Conservation (phyloP, 1,140 invertebrate genomes). For the Saccostrea echinata region DNA sequence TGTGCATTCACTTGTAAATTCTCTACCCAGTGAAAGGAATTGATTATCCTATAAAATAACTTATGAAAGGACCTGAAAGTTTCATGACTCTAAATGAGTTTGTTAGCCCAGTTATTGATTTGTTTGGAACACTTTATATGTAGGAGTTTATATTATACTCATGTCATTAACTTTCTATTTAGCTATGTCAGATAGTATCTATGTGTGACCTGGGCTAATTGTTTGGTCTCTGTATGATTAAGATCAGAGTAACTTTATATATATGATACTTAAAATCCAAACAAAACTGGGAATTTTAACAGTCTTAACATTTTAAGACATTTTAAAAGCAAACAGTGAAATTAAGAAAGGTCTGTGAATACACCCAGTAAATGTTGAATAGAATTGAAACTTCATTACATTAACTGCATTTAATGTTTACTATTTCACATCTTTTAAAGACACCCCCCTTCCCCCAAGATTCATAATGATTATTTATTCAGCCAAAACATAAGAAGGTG, state of each 20-base stretch:
- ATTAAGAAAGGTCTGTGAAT: too few relatives aligned
- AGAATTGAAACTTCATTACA: too few relatives aligned
- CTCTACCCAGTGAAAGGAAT: neutral
- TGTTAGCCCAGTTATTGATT: slow-evolving; percentile 9
- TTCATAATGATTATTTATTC: too few relatives aligned
- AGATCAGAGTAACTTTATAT: neutral
- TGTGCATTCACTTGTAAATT: slow-evolving; percentile 16
- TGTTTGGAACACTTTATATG: slow-evolving; percentile 8
- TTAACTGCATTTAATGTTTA: too few relatives aligned
- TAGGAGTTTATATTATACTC: neutral
- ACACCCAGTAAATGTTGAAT: too few relatives aligned
- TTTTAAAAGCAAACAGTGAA: neutral
- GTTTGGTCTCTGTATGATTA: neutral
- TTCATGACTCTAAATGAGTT: slow-evolving; percentile 17
- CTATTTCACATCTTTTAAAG: too few relatives aligned
- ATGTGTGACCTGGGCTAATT: neutral
- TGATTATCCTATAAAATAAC: slow-evolving; percentile 33
- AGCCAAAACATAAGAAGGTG: too few relatives aligned
- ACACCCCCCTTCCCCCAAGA: too few relatives aligned
- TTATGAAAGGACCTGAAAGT: slow-evolving; percentile 3
- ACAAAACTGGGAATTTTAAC: neutral
- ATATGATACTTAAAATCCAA: neutral
- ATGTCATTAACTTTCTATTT: neutral
- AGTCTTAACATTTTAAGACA: neutral
- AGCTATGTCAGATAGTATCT: neutral